Evolutionary conservation across 2,888 invertebrate species (phyloP).

Genomic region (Thecocarcelia acutangulata): DNA sequence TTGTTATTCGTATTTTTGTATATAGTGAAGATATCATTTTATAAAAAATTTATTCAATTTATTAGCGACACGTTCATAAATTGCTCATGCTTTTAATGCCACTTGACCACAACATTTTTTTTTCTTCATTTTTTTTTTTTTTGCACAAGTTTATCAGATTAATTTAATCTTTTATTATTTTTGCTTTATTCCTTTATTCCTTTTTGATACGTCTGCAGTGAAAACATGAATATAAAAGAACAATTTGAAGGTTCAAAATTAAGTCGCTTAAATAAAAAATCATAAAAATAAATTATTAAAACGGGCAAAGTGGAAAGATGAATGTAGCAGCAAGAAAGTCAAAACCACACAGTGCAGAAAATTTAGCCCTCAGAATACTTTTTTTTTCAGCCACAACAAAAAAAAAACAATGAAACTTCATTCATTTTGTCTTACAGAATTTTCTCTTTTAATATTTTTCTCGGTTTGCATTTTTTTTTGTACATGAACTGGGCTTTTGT

Average conservation of each 20-base stretch:
- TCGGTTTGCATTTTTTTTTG: background rate
- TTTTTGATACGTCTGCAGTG: conserved; percentile 8
- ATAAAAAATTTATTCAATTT: conserved; percentile 3
- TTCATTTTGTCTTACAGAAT: conserved; percentile 27
- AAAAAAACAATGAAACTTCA: conserved; percentile 51
- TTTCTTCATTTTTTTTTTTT: background rate
- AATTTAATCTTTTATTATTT: conserved; percentile 29
- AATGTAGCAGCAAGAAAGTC: background rate
- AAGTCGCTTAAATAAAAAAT: conserved; percentile 40
- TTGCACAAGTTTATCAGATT: conserved; percentile 39
- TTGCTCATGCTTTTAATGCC: background rate
- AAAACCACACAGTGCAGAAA: conserved; percentile 16
- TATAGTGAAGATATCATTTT: background rate
- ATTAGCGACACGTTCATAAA: background rate
- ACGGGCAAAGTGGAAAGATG: background rate
- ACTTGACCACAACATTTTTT: conserved; percentile 19
- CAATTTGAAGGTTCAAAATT: conserved; percentile 49
- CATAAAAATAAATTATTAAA: background rate
- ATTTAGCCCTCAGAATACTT: conserved; percentile 10
- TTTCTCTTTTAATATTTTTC: background rate
- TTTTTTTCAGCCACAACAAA: conserved; percentile 3
- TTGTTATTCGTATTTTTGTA: background rate
- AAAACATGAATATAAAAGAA: conserved; percentile 31
- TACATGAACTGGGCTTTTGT: conserved; percentile 6
- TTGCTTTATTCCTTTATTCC: background rate